Evolutionary conservation across 2,888 invertebrate species (phyloP).

Genomic region (Drepana falcataria): DNA sequence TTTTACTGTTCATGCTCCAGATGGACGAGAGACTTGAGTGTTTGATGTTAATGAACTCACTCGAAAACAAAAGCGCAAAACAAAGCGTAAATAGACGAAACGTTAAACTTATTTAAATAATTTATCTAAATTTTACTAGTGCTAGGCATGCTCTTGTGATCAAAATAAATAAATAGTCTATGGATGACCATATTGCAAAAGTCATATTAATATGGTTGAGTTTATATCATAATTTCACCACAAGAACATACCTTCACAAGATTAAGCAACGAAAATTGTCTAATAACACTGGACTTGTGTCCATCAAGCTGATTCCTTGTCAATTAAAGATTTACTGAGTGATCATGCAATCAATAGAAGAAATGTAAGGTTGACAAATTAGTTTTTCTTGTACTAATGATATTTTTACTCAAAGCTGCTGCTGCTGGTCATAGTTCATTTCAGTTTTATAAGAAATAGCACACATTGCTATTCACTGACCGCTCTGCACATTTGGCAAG

Average conservation of each 20-base stretch:
- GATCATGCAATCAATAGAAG: neutral
- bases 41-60: neutral
- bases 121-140: slow-evolving; percentile 3
- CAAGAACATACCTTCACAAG: neutral
- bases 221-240: neutral
- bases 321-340: neutral
- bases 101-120: slow-evolving; percentile 1
- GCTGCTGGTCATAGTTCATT: no score
- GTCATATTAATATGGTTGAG: neutral
- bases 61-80: neutral
- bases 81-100: neutral
- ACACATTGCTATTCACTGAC: no score
- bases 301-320: neutral
- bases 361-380: neutral
- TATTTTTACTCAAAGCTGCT: no score
- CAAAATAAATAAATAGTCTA: neutral
- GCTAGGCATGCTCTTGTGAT: neutral
- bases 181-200: neutral
- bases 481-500: no score
- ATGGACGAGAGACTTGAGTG: neutral
- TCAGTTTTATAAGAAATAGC: no score
- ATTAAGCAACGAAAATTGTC: neutral
- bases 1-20: neutral
- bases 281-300: neutral
- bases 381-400: no score